phyloP scores from a whole-genome alignment of 1,140 invertebrate species.

The Apis dorsata region DNA sequence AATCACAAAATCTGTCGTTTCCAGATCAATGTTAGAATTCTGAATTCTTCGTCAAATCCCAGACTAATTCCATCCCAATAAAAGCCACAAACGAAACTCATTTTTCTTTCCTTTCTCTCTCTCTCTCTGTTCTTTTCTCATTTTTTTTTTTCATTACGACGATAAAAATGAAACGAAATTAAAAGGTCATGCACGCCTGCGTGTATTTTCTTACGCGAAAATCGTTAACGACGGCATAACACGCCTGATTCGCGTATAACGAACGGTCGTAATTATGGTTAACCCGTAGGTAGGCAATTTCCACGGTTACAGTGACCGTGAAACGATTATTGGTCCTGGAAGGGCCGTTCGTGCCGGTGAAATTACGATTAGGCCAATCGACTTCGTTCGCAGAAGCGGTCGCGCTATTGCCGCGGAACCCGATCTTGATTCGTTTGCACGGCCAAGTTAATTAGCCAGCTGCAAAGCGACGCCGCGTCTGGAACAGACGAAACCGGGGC shows the following conservation, averaged over 20 bases:
- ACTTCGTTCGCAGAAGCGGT: conserved; percentile 41
- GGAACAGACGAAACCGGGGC: background rate
- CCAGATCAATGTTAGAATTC: background rate
- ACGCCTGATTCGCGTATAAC: conserved; percentile 48
- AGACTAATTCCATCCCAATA: background rate
- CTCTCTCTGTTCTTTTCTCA: background rate
- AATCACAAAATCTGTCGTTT: no score
- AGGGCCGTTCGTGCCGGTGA: conserved; percentile 59
- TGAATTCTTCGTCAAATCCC: background rate
- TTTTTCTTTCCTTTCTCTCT: background rate
- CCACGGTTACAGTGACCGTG: conserved; percentile 66
- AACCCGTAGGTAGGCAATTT: conserved; percentile 57
- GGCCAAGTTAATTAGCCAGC: conserved; percentile 51
- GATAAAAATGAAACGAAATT: background rate
- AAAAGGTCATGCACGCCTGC: background rate
- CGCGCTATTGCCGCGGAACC: conserved; percentile 3
- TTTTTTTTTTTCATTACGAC: background rate
- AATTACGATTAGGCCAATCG: conserved; percentile 66
- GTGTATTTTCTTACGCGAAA: conserved; percentile 33
- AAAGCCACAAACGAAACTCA: no score
- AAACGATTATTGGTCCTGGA: conserved; percentile 65
- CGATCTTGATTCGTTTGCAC: conserved; percentile 57
- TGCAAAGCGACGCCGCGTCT: conserved; percentile 20
- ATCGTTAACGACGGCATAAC: conserved; percentile 19
- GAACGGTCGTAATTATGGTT: conserved; percentile 59